Base-by-base conservation (phyloP, 2,888 invertebrate species). In the Pteria penguin region DNA sequence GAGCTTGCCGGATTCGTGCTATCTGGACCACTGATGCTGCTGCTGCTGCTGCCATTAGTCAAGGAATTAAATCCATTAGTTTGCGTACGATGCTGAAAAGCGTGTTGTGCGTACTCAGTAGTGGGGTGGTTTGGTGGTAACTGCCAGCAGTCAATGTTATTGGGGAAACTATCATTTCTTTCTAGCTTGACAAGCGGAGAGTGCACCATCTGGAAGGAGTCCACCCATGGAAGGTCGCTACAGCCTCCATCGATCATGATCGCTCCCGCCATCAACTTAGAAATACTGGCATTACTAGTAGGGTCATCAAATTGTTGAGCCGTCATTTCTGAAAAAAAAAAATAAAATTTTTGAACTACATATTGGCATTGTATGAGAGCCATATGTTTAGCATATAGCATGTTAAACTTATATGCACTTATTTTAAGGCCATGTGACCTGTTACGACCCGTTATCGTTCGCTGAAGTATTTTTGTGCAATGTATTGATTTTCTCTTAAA, bases 191-290 rank as follows among this genome's bases (percentile, higher is more conserved):
- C 74, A 11, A 74, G 45, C 26, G 68, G 62, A n/a, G 74, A 74
- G 26, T 60, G 61, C 26, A 66, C 57, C 24, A 55, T 58, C 24
- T 52, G 67, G 36, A 67, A 57, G 61, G 54, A 55, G 33, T 76
- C 76, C 36, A 67, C 31, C 71, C 72, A 62, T 22, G 72, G 69
- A 36, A 73, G 72, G 32, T 77, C 76, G 45, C 58, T 69, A 45
- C 75, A 75, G 29, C 33, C 71, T 26, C 54, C 45, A 61, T 77
- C 76, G 69, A 77, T 77, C 52, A 77, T 57, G 52, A 77, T 26
- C 11, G 76, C 76, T 54, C 76, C 76, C 63, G 76, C 76, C 76
- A 77, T 77, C 55, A 77, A 65, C 65, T 77, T 77, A 2, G 76
- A 77, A 60, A 77, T 72, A 61, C 76, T 77, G 45, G 45, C 45